Evolutionary conservation across 2,113 vertebrate genomes (phyloP).

Genomic region (Hydropotes inermis): DNA sequence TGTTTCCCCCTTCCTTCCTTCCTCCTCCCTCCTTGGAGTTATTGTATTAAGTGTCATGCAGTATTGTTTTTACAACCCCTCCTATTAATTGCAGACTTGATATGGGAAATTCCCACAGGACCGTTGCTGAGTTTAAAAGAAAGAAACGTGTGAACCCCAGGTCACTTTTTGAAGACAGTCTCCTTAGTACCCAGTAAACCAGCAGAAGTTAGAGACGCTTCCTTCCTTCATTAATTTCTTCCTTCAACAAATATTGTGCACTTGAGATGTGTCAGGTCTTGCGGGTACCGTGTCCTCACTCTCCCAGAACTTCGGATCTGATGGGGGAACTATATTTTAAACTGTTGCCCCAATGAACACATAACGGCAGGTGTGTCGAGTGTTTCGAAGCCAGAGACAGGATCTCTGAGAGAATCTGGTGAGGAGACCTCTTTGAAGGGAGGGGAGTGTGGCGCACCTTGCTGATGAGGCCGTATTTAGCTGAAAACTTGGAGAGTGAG

Average conservation of each 20-base stretch:
- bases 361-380: background rate
- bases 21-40: background rate
- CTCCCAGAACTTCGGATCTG: background rate
- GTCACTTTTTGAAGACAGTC: background rate
- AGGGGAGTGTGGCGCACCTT: background rate
- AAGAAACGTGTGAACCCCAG: background rate
- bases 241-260: background rate
- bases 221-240: background rate
- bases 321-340: background rate
- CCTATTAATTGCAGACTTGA: background rate
- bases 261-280: background rate
- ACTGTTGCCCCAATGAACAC: background rate
- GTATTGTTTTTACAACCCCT: background rate
- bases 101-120: background rate
- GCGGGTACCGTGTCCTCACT: background rate
- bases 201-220: background rate
- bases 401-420: background rate
- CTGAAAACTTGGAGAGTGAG: background rate
- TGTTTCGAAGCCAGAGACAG: background rate
- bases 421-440: background rate
- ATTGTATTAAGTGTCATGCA: accelerated
- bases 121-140: background rate
- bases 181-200: background rate
- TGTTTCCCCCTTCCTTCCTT: background rate
- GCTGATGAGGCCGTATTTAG: background rate